Percentiles rank a stretch among this genome's conserved stretches.
Evolutionary conservation across 1,140 invertebrate genomes (phyloP).

Genomic region (Pristionchus pacificus): DNA sequence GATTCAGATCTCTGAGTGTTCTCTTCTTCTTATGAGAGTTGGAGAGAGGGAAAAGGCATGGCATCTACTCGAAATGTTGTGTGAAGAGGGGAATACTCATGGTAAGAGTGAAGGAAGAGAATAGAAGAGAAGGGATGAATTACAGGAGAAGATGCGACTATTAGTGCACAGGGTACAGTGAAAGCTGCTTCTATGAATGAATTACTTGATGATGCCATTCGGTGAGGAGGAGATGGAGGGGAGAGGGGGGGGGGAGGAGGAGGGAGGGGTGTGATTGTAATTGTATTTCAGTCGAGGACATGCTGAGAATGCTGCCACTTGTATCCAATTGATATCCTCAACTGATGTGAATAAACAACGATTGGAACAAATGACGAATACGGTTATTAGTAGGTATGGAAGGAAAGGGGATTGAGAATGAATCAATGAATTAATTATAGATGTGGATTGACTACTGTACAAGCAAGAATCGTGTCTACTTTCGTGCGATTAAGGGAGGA

Average conservation of each 20-base stretch:
- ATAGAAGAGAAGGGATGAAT: not conserved
- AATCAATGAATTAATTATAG: not conserved
- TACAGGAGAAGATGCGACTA: not conserved
- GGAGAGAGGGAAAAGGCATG: slow-evolving; percentile 24
- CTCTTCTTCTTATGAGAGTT: slow-evolving; percentile 17
- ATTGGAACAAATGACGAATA: not conserved
- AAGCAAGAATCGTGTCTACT: not conserved
- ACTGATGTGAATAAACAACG: not conserved
- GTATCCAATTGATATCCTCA: not conserved
- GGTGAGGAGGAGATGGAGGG: not conserved
- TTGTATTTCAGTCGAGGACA: not conserved
- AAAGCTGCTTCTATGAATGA: not conserved
- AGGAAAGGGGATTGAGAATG: too few species aligned
- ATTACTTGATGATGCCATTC: not conserved
- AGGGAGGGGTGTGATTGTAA: not conserved
- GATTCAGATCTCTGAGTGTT: slow-evolving; percentile 26
- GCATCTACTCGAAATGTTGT: slow-evolving; percentile 17
- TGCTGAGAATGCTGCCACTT: not conserved
- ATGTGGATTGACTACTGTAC: not conserved
- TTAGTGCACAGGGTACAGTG: not conserved
- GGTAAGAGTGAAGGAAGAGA: not conserved
- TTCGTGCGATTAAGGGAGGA: not conserved
- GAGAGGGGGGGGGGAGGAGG: too few species aligned
- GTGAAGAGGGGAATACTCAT: slow-evolving; percentile 5
- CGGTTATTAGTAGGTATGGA: not conserved